Conservation (phyloP, 2,888 invertebrate genomes). For the Thera obeliscata region DNA sequence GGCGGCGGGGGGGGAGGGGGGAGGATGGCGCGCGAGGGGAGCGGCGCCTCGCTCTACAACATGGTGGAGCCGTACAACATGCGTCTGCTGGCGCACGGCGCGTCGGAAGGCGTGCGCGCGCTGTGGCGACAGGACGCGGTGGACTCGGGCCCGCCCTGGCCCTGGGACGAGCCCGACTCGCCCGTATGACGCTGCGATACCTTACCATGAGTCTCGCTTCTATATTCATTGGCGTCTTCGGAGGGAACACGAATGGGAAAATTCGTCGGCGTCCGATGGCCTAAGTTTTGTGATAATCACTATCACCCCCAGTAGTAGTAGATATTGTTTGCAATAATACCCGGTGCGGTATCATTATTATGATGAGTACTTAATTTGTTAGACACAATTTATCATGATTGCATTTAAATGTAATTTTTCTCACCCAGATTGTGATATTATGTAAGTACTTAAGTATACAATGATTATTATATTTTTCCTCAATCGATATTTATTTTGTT, state of each 20-base stretch:
- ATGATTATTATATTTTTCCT: conserved; percentile 47
- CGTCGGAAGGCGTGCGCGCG: conserved; percentile 63
- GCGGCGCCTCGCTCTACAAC: conserved; percentile 64
- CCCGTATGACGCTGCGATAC: conserved; percentile 64
- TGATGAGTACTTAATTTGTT: conserved; percentile 50
- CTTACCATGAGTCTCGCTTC: conserved; percentile 26
- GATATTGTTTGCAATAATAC: conserved; percentile 38
- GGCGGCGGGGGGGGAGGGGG: conserved; percentile 33
- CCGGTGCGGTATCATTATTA: conserved; percentile 29
- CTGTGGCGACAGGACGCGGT: conserved; percentile 82
- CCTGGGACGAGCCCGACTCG: conserved; percentile 80
- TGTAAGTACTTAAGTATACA: conserved; percentile 52
- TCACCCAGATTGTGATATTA: conserved; percentile 67
- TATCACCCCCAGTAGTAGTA: conserved; percentile 27
- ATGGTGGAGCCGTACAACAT: conserved; percentile 78
- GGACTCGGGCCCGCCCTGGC: conserved; percentile 77
- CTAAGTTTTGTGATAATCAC: conserved; percentile 20
- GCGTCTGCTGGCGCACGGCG: conserved; percentile 70
- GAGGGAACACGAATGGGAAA: not conserved
- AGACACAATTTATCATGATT: conserved; percentile 51
- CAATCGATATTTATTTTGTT: conserved; percentile 26
- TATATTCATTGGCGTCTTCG: conserved; percentile 15
- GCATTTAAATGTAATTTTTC: conserved; percentile 67
- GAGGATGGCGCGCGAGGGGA: conserved; percentile 47
- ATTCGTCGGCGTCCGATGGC: conserved; percentile 26